A percentile compares a stretch with the other conserved stretches of the same genome.
Conservation (phyloP, 2,888 invertebrate species). For the Melipona bicolor region DNA sequence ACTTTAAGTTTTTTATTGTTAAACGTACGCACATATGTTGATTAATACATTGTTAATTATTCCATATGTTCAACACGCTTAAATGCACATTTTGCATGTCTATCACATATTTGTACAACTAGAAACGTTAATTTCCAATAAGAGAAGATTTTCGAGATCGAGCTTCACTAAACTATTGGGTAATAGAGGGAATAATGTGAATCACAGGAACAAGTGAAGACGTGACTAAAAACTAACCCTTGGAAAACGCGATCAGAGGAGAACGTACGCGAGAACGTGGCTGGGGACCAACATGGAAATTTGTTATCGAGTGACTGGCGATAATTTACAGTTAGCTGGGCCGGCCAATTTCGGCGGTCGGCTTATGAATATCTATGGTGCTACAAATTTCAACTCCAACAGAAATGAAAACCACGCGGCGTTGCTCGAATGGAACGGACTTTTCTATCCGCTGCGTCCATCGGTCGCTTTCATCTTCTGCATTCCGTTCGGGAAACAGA, state of each 20-base stretch:
- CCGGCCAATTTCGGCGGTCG: slow-evolving; percentile 19
- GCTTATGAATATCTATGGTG: slow-evolving; percentile 29
- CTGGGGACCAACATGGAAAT: slow-evolving; percentile 28
- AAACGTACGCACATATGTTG: no score
- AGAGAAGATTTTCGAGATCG: no score
- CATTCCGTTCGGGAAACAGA: neutral
- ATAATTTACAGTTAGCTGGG: slow-evolving; percentile 30
- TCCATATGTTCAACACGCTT: no score
- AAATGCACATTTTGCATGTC: no score
- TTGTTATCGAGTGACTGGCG: slow-evolving; percentile 16
- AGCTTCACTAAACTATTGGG: no score
- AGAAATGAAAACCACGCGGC: slow-evolving; percentile 6
- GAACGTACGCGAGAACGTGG: neutral
- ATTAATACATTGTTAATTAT: no score
- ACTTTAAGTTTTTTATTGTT: no score
- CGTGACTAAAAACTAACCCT: neutral
- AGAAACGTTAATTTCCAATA: no score
- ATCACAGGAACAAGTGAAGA: no score
- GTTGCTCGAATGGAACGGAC: neutral
- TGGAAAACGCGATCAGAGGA: slow-evolving; percentile 15
- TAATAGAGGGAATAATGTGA: no score
- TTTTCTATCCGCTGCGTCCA: neutral
- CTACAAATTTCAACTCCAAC: slow-evolving; percentile 26
- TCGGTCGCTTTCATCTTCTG: neutral
- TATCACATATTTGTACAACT: no score